Evolutionary conservation across 2,888 invertebrate species (phyloP).

Genomic region (Lissonota sp.): DNA sequence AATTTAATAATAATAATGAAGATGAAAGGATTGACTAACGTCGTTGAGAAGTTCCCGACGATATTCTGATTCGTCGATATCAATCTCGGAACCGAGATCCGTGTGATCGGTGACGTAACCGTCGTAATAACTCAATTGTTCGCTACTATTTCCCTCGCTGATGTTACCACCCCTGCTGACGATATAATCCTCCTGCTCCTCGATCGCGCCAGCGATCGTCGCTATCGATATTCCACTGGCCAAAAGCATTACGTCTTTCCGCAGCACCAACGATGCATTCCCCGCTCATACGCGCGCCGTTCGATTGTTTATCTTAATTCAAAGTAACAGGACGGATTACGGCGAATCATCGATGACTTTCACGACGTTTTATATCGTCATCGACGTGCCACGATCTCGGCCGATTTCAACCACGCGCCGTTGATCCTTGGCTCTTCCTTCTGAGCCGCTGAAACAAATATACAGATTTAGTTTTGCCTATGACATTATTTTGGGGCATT

Average conservation of each 20-base stretch:
- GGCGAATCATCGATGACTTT: constrained; percentile 36
- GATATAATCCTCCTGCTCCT: constrained; percentile 77
- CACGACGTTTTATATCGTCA: too few relatives aligned
- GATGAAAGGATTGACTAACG: constrained; percentile 86
- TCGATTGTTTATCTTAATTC: background rate
- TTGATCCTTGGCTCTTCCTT: too few relatives aligned
- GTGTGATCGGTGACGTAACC: constrained; percentile 92
- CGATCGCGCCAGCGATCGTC: constrained; percentile 81
- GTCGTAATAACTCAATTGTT: constrained; percentile 72
- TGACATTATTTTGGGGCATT: constrained; percentile 2
- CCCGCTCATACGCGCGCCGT: constrained; percentile 65
- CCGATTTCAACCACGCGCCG: too few relatives aligned
- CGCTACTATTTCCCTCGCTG: constrained; percentile 80
- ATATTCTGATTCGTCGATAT: constrained; percentile 90
- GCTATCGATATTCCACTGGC: constrained; percentile 80
- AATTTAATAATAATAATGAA: constrained; percentile 10
- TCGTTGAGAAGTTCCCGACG: constrained; percentile 91
- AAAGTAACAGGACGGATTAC: constrained; percentile 5
- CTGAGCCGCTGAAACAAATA: too few relatives aligned
- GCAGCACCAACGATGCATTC: constrained; percentile 72
- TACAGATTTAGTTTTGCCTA: too few relatives aligned
- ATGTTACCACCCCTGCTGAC: constrained; percentile 76
- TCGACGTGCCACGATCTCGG: too few relatives aligned
- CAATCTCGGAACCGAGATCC: constrained; percentile 90
- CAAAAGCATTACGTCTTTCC: constrained; percentile 79